These are phyloP conservation scores for Hemicrepidius hirtus DNA, from an alignment of 2,888 invertebrate species.

Conservation along the genomic window DNA sequence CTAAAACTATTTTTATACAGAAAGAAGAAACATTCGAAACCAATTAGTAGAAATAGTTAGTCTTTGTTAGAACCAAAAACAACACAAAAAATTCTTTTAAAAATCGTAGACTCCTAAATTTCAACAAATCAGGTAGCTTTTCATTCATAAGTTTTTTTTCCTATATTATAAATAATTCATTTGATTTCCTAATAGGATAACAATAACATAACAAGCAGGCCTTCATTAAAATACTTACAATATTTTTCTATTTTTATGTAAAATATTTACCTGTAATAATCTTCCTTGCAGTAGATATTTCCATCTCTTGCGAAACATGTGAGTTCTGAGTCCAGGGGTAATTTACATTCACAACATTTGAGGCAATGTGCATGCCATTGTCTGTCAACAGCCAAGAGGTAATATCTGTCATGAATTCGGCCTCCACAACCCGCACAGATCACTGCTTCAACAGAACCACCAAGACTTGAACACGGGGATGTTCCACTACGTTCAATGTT, in stretches of 20 bases:
- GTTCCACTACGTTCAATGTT: slow-evolving; percentile 74
- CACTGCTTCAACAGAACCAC: slow-evolving; percentile 67
- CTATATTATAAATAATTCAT: slow-evolving; percentile 24
- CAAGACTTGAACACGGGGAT: slow-evolving; percentile 70
- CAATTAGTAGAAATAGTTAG: slow-evolving; percentile 42
- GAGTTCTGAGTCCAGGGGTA: slow-evolving; percentile 88
- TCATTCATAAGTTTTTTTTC: slow-evolving; percentile 28
- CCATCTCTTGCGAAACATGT: slow-evolving; percentile 94
- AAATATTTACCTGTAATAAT: slow-evolving; percentile 88
- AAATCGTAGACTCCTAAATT: slow-evolving; percentile 4
- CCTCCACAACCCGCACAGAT: slow-evolving; percentile 79
- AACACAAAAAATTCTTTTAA: not conserved
- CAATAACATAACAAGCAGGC: slow-evolving; percentile 1
- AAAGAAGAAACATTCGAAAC: slow-evolving; percentile 39
- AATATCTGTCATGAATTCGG: slow-evolving; percentile 78
- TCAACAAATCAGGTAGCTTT: slow-evolving; percentile 22
- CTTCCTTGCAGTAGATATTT: slow-evolving; percentile 95
- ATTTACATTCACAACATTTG: slow-evolving; percentile 88
- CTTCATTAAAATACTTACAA: slow-evolving; percentile 22
- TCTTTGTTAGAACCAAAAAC: slow-evolving; percentile 28
- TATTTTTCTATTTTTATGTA: not conserved
- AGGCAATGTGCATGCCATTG: slow-evolving; percentile 93
- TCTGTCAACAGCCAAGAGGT: slow-evolving; percentile 89
- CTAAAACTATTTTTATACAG: slow-evolving; percentile 25
- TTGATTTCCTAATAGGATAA: not conserved